These are phyloP conservation scores for Peribatodes rhomboidaria DNA, from an alignment of 2,888 invertebrate species.

Conservation along the genomic window DNA sequence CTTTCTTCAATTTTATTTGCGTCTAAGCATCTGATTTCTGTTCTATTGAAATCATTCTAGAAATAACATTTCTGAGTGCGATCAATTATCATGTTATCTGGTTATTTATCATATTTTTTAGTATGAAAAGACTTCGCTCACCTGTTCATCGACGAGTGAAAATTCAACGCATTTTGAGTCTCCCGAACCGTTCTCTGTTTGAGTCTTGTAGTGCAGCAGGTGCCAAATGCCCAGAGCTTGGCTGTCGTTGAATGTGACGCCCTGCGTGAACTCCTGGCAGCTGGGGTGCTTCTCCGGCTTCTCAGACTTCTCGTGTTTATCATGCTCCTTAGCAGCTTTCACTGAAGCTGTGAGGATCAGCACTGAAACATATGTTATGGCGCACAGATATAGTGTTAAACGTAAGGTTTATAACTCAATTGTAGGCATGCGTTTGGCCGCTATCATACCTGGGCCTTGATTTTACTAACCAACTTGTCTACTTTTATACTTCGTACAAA, in stretches of 20 bases:
- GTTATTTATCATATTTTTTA: too few species aligned
- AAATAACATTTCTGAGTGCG: too few species aligned
- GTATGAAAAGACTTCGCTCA: too few species aligned
- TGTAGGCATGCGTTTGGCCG: too few species aligned
- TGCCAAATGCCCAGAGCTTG: slow-evolving; percentile 74
- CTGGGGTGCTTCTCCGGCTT: slow-evolving; percentile 54
- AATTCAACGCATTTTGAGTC: slow-evolving; percentile 72
- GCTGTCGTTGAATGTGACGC: slow-evolving; percentile 67
- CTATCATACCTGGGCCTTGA: too few species aligned
- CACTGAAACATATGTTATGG: slow-evolving; percentile 11
- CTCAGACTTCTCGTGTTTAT: slow-evolving; percentile 42
- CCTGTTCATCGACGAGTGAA: slow-evolving; percentile 62
- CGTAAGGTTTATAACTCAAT: too few species aligned
- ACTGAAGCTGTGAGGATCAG: slow-evolving; percentile 31
- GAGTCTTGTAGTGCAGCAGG: slow-evolving; percentile 66
- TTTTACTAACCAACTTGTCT: too few species aligned
- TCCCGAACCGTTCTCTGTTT: slow-evolving; percentile 62
- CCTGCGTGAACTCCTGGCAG: slow-evolving; percentile 72
- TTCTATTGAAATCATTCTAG: too few species aligned
- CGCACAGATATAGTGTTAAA: not conserved
- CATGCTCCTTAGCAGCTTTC: slow-evolving; percentile 48
- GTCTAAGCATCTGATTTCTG: too few species aligned
- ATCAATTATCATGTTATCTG: too few species aligned
- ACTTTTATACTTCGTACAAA: too few species aligned
- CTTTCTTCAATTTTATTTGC: too few species aligned